Conservation (phyloP, 2,113 vertebrate species). For the Lates calcarifer region DNA sequence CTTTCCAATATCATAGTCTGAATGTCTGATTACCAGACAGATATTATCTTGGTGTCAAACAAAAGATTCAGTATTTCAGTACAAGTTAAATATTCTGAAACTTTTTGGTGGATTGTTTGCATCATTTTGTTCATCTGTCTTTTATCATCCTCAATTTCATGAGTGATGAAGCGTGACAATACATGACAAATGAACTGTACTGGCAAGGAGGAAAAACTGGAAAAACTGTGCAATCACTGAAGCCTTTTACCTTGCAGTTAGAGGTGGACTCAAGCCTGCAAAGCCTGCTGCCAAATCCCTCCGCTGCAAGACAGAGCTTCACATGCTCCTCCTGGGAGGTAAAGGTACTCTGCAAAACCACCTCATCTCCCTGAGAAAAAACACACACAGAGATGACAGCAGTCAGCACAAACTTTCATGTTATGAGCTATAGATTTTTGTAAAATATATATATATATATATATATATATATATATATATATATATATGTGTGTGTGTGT, state of each 20-base stretch:
- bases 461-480: too few species aligned
- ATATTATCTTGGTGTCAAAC: background rate
- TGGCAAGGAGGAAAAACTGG: background rate
- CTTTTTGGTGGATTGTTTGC: background rate
- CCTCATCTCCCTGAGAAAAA: slow-evolving; percentile 89
- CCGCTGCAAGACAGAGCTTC: slow-evolving; percentile 93
- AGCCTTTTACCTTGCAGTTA: slow-evolving; percentile 91
- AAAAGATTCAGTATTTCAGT: background rate
- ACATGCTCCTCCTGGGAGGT: slow-evolving; percentile 90
- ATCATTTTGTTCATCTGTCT: background rate
- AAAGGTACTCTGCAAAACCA: slow-evolving; percentile 92
- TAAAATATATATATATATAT: too few species aligned
- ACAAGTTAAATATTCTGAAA: background rate
- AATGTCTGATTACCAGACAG: background rate
- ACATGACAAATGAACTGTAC: background rate
- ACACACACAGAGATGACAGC: slow-evolving; percentile 18
- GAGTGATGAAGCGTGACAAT: background rate
- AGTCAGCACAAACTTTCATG: background rate
- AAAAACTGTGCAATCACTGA: background rate
- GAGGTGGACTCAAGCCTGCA: slow-evolving; percentile 93
- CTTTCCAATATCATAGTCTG: background rate
- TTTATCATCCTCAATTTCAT: background rate
- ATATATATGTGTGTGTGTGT: too few species aligned
- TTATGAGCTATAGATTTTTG: background rate
- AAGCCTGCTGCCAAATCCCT: slow-evolving; percentile 93